Conservation (phyloP, 2,113 vertebrate species). For the Nannospalax galili region DNA sequence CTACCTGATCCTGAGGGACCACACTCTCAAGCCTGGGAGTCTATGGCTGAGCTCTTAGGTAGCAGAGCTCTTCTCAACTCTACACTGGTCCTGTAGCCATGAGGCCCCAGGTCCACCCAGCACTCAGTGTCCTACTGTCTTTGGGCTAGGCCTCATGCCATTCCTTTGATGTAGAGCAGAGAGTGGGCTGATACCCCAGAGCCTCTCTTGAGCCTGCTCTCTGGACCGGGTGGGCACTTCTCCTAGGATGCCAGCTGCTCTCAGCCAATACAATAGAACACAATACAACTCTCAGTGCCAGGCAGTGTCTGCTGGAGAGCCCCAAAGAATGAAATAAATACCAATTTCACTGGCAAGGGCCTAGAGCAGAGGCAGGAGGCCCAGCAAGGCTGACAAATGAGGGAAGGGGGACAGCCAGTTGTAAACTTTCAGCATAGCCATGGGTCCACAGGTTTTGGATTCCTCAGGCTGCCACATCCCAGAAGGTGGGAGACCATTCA, state of each 20-base stretch:
- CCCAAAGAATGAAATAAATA: slow-evolving; percentile 27
- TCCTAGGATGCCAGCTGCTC: slow-evolving; percentile 50
- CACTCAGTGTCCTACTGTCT: not conserved
- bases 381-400: not conserved
- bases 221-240: not conserved
- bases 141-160: not conserved
- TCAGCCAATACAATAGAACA: slow-evolving; percentile 6
- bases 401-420: not conserved
- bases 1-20: not conserved
- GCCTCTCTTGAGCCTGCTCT: not conserved
- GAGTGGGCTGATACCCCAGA: not conserved
- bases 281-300: slow-evolving; percentile 46
- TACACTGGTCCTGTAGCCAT: not conserved
- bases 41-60: not conserved
- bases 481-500: not conserved
- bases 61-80: not conserved
- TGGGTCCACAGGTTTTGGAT: not conserved
- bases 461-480: not conserved
- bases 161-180: not conserved
- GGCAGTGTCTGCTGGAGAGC: slow-evolving; percentile 51
- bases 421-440: not conserved
- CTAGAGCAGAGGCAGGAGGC: not conserved
- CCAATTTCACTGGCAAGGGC: not conserved
- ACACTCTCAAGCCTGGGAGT: not conserved
- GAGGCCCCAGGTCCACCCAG: not conserved